Conservation (phyloP, 2,113 vertebrate genomes). For the Nannobrachium achirus region DNA sequence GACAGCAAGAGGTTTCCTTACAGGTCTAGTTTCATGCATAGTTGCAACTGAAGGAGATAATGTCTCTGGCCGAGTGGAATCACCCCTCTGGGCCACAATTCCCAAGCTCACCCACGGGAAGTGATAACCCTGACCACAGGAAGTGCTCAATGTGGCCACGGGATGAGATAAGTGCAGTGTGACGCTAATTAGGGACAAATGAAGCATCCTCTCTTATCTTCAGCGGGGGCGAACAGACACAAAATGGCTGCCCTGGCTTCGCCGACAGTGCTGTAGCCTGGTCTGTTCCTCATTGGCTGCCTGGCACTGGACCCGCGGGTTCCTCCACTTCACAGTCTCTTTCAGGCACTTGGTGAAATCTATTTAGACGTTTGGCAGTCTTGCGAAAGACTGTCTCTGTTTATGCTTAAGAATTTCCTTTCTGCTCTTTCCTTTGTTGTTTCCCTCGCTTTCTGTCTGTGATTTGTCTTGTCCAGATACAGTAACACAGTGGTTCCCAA, state of each 20-base stretch:
- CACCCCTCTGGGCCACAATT: slow-evolving; percentile 48
- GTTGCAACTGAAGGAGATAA: slow-evolving; percentile 18
- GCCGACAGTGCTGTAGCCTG: slow-evolving; percentile 1
- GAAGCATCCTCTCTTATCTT: slow-evolving; percentile 58
- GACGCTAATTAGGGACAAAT: slow-evolving; percentile 62
- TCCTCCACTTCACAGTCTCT: slow-evolving; percentile 38
- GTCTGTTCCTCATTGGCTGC: slow-evolving; percentile 64
- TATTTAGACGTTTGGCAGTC: slow-evolving; percentile 58
- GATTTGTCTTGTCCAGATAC: slow-evolving; percentile 4
- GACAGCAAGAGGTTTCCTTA: neutral
- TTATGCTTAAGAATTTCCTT: slow-evolving; percentile 45
- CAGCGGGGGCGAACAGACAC: slow-evolving; percentile 30
- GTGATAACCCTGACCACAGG: slow-evolving; percentile 73
- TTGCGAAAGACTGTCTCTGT: slow-evolving; percentile 15
- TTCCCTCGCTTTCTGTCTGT: slow-evolving; percentile 31
- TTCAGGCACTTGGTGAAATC: slow-evolving; percentile 49
- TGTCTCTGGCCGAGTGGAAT: slow-evolving; percentile 18
- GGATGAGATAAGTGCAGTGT: slow-evolving; percentile 56
- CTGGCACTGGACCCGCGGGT: slow-evolving; percentile 44
- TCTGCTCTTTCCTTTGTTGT: slow-evolving; percentile 29
- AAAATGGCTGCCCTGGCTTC: slow-evolving; percentile 50
- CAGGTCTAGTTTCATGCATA: slow-evolving; percentile 12
- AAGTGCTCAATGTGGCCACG: slow-evolving; percentile 58
- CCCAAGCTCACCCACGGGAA: slow-evolving; percentile 67
- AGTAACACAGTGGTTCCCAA: slow-evolving; percentile 28